Base-by-base conservation (phyloP, 2,113 vertebrate species). In the Ondatra zibethicus region DNA sequence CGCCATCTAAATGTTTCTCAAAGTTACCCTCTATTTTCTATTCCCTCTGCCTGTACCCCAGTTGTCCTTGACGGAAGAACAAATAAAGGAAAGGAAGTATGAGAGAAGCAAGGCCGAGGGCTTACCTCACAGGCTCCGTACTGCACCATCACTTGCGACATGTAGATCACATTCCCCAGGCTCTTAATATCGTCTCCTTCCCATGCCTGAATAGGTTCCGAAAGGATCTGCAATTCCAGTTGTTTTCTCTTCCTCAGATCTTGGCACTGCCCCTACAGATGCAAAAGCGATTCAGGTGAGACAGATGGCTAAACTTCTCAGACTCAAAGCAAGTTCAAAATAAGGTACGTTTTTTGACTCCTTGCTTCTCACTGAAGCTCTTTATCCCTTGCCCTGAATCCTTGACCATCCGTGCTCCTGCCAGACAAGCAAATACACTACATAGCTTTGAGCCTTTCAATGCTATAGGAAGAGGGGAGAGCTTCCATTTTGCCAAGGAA, bases 121-220 rank as follows among this genome's bases (percentile, higher is more conserved):
- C 99, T 99, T 98, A 99, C 99, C 99, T 99, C 99, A 19, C 97
- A 99, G 70, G 98, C 97, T 13, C 98, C 99, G 27, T 98, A 99
- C 97, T 99, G 99, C 89, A 99, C 97, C 97, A 99, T 98, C 92
- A 99, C 99, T 98, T 99, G 99, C 75, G 99, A 99, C 99, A 99
- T 99, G 97, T 99, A 99, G 65, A 99, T 97, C 82, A 99, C 99
- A 0, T 97, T 99, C 87, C 99, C 99, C 98, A 99, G 98, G 4
- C 99, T 99, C 98, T 99, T 99, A 95, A 99, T 99, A 97, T 98
- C 98, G 78, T 99, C 99, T 88, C 99, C 99, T 98, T 99, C 99
- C 99, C 99, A 99, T 89, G 98, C 99, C 29, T 99, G 99, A 97
- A 99, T 99, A 13, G 99, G 99, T 93, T 99, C 99, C 0, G 99